These are phyloP conservation scores for Acipenser ruthenus DNA, from an alignment of 2,797 vertebrate species.

Conservation along the genomic window DNA sequence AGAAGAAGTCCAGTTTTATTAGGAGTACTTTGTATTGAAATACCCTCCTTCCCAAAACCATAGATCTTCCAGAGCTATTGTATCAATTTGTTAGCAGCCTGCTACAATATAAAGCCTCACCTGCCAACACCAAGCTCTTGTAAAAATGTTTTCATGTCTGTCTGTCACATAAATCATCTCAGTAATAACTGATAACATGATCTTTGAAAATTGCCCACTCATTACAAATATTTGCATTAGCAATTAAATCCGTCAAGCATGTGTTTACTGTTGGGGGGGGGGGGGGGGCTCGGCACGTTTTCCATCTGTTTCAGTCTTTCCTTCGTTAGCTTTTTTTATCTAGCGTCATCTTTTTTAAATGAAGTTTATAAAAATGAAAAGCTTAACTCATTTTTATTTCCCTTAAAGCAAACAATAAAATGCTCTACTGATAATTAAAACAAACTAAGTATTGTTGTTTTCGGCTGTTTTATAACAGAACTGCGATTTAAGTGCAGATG, in stretches of 20 bases:
- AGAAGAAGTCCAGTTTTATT: constrained; percentile 47
- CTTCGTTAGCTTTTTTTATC: too few relatives aligned
- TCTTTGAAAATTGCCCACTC: constrained; percentile 38
- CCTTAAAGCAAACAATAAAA: too few relatives aligned
- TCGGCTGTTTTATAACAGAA: too few relatives aligned
- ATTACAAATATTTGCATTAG: constrained; percentile 39
- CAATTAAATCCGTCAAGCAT: constrained; percentile 35
- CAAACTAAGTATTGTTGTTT: too few relatives aligned
- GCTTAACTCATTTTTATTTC: too few relatives aligned
- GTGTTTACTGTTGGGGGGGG: constrained; percentile 41
- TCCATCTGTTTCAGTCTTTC: constrained; percentile 25
- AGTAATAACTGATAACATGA: constrained; percentile 48
- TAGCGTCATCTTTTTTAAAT: too few relatives aligned
- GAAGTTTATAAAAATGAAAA: too few relatives aligned
- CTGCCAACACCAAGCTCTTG: background rate
- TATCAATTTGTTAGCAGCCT: constrained; percentile 41
- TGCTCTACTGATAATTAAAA: too few relatives aligned
- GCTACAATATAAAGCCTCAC: constrained; percentile 26
- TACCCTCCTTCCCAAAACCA: constrained; percentile 55
- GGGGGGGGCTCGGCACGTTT: constrained; percentile 14
- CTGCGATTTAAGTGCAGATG: too few relatives aligned
- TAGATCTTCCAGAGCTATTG: constrained; percentile 62
- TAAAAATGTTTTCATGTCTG: background rate
- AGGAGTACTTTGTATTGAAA: constrained; percentile 59
- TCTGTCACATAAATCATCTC: constrained; percentile 37